A percentile compares a stretch with the other conserved stretches of the same genome.
Evolutionary conservation across 2,113 vertebrate genomes (phyloP).

Genomic region (Cercopithecus mona): DNA sequence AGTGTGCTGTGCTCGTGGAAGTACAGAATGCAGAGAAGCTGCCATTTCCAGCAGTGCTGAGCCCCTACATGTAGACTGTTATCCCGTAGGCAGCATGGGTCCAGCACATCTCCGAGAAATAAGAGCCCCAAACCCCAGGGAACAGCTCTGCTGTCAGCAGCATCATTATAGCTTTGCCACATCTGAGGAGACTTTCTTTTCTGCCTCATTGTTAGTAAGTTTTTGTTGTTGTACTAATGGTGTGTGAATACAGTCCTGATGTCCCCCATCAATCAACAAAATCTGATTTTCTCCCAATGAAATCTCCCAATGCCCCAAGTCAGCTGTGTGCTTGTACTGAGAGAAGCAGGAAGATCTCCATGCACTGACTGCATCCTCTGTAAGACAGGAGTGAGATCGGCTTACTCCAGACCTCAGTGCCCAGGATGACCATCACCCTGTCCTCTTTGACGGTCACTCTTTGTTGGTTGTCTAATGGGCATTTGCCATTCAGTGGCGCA

Average conservation of each 20-base stretch:
- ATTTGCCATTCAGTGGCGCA: not conserved
- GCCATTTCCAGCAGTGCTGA: not conserved
- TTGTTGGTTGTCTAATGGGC: not conserved
- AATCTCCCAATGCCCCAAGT: not conserved
- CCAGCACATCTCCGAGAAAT: not conserved
- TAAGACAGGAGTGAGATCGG: not conserved
- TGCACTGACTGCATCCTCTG: accelerated
- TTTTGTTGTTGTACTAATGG: not conserved
- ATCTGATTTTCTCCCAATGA: not conserved
- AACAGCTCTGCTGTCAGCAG: not conserved
- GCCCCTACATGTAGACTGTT: no score
- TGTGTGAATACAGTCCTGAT: not conserved
- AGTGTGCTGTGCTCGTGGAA: no score
- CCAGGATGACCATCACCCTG: not conserved
- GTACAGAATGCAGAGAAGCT: not conserved
- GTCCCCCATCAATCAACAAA: not conserved
- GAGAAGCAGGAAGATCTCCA: not conserved
- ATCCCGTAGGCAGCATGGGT: not conserved
- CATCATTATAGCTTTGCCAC: not conserved
- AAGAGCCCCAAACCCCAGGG: no score
- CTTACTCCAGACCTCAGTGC: not conserved
- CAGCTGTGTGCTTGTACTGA: not conserved
- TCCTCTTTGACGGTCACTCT: no score
- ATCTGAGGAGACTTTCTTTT: not conserved
- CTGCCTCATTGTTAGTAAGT: not conserved